These are phyloP conservation scores for Hippolais icterina DNA, from an alignment of 2,113 vertebrate species.

Conservation along the genomic window DNA sequence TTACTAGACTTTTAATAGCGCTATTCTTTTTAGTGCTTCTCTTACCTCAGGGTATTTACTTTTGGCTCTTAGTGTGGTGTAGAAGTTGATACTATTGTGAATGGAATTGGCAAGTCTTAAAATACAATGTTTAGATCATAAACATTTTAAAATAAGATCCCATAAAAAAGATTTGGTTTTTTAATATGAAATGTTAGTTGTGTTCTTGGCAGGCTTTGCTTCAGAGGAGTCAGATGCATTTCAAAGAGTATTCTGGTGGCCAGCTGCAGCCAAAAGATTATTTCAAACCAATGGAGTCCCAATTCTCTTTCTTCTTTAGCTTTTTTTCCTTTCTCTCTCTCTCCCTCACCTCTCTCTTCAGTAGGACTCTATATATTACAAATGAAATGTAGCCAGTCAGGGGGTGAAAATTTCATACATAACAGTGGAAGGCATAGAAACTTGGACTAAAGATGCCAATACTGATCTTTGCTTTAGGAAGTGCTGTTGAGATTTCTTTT, in stretches of 20 bases:
- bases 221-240: constrained; percentile 2
- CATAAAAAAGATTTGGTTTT: constrained; percentile 18
- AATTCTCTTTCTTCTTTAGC: neutral
- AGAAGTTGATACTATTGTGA: constrained; percentile 39
- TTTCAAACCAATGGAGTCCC: constrained; percentile 20
- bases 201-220: constrained; percentile 43
- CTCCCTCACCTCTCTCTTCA: neutral
- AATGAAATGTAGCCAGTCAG: neutral
- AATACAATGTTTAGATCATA: constrained; percentile 54
- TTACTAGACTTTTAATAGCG: neutral
- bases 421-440: neutral
- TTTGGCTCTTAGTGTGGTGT: constrained; percentile 7
- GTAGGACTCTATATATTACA: neutral
- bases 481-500: neutral
- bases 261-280: constrained; percentile 23
- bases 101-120: constrained; percentile 40
- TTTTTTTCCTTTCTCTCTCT: neutral
- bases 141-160: constrained; percentile 46
- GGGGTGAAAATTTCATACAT: constrained; percentile 11
- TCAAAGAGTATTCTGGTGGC: constrained; percentile 7
- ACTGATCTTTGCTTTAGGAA: neutral
- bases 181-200: constrained; percentile 52
- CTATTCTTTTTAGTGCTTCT: constrained; percentile 25
- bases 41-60: constrained; percentile 36
- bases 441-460: neutral